These are phyloP conservation scores for Drosophila formosana DNA, from an alignment of 2,888 invertebrate species.

Conservation along the genomic window DNA sequence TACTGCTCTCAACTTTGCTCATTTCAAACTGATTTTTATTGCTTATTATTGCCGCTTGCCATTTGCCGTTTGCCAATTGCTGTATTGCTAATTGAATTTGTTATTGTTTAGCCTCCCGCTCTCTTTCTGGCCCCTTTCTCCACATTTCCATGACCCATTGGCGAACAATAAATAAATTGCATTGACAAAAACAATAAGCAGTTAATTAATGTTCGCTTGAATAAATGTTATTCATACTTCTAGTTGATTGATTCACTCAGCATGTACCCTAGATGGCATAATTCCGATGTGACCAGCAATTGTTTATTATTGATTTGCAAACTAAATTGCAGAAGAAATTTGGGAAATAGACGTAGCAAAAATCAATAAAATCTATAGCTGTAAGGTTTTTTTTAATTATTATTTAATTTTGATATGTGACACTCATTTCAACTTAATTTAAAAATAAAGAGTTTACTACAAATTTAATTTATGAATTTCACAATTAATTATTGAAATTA, in stretches of 20 bases:
- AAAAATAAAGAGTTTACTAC: too few relatives aligned
- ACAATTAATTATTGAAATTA: too few relatives aligned
- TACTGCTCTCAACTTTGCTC: constrained; percentile 56
- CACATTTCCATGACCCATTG: neutral
- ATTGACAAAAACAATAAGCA: constrained; percentile 33
- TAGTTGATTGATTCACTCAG: constrained; percentile 10
- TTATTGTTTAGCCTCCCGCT: constrained; percentile 28
- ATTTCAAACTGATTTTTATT: constrained; percentile 55
- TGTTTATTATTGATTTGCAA: constrained; percentile 1
- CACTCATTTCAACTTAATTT: too few relatives aligned
- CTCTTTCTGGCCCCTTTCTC: neutral
- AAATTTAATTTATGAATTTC: too few relatives aligned
- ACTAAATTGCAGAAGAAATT: neutral
- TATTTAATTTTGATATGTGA: too few relatives aligned
- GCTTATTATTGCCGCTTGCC: constrained; percentile 52
- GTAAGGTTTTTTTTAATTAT: too few relatives aligned
- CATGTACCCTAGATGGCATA: neutral
- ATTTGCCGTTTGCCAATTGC: constrained; percentile 22
- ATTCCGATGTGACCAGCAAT: neutral
- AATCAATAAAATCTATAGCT: too few relatives aligned
- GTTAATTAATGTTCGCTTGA: constrained; percentile 32
- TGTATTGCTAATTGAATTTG: constrained; percentile 72
- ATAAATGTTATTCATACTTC: constrained; percentile 9
- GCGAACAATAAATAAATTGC: constrained; percentile 25
- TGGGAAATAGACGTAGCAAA: too few relatives aligned